Evolutionary conservation across 2,797 vertebrate species (phyloP).

Genomic region (Alfaro cultratus): DNA sequence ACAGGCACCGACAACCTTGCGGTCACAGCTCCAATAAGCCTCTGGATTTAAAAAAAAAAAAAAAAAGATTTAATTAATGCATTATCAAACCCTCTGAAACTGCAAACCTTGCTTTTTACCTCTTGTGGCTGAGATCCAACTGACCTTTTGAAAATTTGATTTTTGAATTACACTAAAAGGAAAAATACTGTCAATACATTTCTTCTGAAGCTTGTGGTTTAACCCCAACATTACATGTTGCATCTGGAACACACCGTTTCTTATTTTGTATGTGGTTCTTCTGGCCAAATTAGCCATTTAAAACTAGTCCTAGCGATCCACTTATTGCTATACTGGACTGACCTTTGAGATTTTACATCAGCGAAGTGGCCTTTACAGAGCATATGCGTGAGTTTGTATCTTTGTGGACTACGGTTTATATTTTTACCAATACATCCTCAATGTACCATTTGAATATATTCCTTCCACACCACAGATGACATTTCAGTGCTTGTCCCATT

Average conservation of each 20-base stretch:
- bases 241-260: slow-evolving; percentile 27
- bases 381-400: slow-evolving; percentile 4
- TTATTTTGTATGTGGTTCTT: slow-evolving; percentile 43
- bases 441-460: background rate
- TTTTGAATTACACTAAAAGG: slow-evolving; percentile 63
- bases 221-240: slow-evolving; percentile 26
- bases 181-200: slow-evolving; percentile 54
- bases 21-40: too few relatives aligned
- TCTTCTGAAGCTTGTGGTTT: slow-evolving; percentile 38
- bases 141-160: slow-evolving; percentile 75
- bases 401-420: slow-evolving; percentile 16
- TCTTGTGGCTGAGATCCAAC: slow-evolving; percentile 44
- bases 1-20: too few relatives aligned
- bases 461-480: background rate
- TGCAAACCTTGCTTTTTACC: slow-evolving; percentile 36
- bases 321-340: slow-evolving; percentile 44
- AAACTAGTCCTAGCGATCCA: slow-evolving; percentile 33
- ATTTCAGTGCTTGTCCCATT: slow-evolving; percentile 2
- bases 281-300: slow-evolving; percentile 46
- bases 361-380: background rate
- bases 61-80: slow-evolving; percentile 19
- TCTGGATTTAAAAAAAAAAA: too few relatives aligned
- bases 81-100: slow-evolving; percentile 63
- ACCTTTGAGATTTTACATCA: slow-evolving; percentile 61
- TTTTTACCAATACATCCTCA: background rate